A percentile compares a stretch with the other conserved stretches of the same genome.
These are phyloP conservation scores for Aix galericulata DNA, from an alignment of 2,113 vertebrate species.

Conservation along the genomic window DNA sequence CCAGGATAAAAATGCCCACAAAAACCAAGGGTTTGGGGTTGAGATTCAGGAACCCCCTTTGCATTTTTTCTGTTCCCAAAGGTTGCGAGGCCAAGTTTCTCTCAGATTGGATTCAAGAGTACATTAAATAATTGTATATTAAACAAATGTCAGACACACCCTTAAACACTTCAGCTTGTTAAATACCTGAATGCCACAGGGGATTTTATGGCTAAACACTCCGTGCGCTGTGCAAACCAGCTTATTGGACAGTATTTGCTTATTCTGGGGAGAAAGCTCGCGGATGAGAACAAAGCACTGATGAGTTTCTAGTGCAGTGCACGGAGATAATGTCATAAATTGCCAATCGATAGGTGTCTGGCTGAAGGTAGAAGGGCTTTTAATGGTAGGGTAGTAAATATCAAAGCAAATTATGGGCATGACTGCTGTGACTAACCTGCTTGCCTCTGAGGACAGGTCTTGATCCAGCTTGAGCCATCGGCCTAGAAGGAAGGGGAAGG, in stretches of 20 bases:
- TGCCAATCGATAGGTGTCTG: neutral
- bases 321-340: conserved; percentile 13
- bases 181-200: conserved; percentile 15
- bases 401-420: neutral
- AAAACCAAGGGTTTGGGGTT: neutral
- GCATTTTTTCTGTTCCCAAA: neutral
- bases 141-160: conserved; percentile 36
- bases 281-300: neutral
- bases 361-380: neutral
- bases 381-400: neutral
- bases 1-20: neutral
- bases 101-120: neutral
- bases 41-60: neutral
- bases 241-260: neutral
- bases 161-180: conserved; percentile 1
- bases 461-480: neutral
- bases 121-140: neutral
- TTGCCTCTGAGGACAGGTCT: neutral
- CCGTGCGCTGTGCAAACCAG: neutral
- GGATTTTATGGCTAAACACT: neutral
- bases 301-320: neutral
- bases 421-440: neutral
- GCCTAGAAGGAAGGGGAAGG: neutral
- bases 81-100: neutral
- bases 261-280: neutral